phyloP scores from a whole-genome alignment of 2,797 vertebrate genomes.

The Hemibagrus guttatus region DNA sequence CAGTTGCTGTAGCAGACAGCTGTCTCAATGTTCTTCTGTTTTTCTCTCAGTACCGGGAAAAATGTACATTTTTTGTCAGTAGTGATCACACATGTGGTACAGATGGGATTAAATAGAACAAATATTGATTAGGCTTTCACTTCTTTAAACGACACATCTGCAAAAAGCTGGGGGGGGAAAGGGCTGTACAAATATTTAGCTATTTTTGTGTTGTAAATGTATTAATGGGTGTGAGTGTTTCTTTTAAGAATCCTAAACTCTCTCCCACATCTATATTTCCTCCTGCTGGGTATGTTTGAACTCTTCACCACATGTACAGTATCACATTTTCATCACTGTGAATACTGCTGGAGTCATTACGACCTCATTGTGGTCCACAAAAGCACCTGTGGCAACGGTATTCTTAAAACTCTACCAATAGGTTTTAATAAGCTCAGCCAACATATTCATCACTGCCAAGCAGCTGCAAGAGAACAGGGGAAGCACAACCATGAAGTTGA shows the following conservation, averaged over 20 bases:
- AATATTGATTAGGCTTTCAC: background rate
- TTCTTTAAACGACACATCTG: background rate
- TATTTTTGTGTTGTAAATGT: background rate
- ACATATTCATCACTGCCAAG: conserved; percentile 14
- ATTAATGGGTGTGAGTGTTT: background rate
- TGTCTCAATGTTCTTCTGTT: background rate
- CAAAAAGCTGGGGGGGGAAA: background rate
- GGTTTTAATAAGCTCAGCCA: conserved; percentile 7
- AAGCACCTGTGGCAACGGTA: conserved; percentile 24
- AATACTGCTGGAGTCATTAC: background rate
- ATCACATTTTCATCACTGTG: background rate
- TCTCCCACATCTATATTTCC: background rate
- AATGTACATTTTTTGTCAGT: background rate
- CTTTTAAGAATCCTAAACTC: background rate
- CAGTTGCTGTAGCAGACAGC: conserved; percentile 13
- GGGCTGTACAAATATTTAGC: background rate
- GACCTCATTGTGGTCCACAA: background rate
- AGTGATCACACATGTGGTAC: conserved; percentile 10
- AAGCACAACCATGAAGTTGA: conserved; percentile 12
- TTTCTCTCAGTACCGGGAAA: background rate
- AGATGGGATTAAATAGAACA: background rate
- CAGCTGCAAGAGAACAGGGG: conserved; percentile 27
- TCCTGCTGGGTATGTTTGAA: background rate
- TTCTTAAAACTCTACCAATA: conserved; percentile 3
- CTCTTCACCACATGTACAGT: background rate